Conservation (phyloP, 2,888 invertebrate genomes). For the Ophraella communa region DNA sequence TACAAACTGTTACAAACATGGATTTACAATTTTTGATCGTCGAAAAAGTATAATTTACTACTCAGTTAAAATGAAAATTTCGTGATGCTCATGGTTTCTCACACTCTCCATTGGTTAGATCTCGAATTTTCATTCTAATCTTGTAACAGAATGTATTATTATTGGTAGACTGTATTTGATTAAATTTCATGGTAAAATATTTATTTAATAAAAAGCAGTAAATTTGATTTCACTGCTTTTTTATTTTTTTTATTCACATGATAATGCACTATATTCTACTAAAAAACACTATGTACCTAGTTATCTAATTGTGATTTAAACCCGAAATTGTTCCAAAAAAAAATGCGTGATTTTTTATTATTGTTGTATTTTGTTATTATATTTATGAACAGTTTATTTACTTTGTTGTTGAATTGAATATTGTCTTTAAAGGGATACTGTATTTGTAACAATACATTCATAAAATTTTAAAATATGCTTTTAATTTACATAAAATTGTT, state of each 20-base stretch:
- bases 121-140: too few species aligned
- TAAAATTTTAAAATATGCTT: slow-evolving; percentile 32
- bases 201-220: too few species aligned
- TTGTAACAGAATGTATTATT: too few species aligned
- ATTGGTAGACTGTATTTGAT: too few species aligned
- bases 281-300: slow-evolving; percentile 1
- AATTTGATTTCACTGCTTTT: too few species aligned
- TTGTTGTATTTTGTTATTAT: slow-evolving; percentile 36
- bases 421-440: background rate
- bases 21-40: too few species aligned
- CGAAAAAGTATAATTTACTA: too few species aligned
- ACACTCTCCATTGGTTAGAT: too few species aligned
- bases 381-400: slow-evolving; percentile 37
- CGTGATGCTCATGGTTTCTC: too few species aligned
- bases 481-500: background rate
- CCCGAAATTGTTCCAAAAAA: slow-evolving; percentile 35
- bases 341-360: slow-evolving; percentile 30
- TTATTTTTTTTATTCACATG: background rate
- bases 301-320: slow-evolving; percentile 32
- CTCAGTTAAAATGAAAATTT: too few species aligned
- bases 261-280: background rate
- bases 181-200: too few species aligned
- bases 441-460: slow-evolving; percentile 14
- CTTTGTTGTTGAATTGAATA: slow-evolving; percentile 34
- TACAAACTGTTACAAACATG: too few species aligned